A percentile compares a stretch with the other conserved stretches of the same genome.
Evolutionary conservation across 2,888 invertebrate species (phyloP).

Genomic region (Pseudoips prasinana): DNA sequence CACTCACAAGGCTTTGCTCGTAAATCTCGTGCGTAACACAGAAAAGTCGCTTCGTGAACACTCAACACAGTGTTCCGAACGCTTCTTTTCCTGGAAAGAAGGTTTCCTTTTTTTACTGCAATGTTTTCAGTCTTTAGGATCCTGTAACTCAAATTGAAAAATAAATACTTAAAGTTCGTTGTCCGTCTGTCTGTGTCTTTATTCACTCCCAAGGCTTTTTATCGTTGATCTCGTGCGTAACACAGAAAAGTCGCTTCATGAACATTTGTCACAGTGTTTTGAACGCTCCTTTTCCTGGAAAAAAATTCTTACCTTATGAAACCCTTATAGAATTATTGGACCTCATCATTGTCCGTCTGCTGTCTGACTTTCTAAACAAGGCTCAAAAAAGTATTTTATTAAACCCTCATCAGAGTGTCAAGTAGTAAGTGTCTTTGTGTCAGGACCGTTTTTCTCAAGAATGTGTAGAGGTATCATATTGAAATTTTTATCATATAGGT

Average conservation of each 20-base stretch:
- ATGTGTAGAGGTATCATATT: no score
- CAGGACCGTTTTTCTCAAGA: no score
- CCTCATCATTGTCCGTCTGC: background rate
- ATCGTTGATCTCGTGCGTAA: slow-evolving; percentile 59
- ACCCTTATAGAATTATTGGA: background rate
- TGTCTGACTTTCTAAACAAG: background rate
- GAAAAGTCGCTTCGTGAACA: slow-evolving; percentile 46
- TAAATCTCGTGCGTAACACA: slow-evolving; percentile 57
- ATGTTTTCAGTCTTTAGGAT: no score
- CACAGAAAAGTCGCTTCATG: slow-evolving; percentile 49
- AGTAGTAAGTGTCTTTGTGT: no score
- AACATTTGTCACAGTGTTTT: slow-evolving; percentile 26
- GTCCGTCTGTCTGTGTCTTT: no score
- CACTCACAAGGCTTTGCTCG: slow-evolving; percentile 56
- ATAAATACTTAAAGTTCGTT: no score
- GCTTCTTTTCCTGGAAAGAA: slow-evolving; percentile 36
- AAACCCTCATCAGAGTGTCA: no score
- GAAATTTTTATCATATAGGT: no score
- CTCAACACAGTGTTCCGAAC: slow-evolving; percentile 30
- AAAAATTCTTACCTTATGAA: no score
- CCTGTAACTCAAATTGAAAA: no score
- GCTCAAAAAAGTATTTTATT: no score
- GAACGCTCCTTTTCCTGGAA: slow-evolving; percentile 36
- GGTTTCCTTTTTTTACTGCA: slow-evolving; percentile 10
- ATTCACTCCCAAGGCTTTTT: slow-evolving; percentile 58